Conservation (phyloP, 2,113 vertebrate species). For the Sclerurus mexicanus region DNA sequence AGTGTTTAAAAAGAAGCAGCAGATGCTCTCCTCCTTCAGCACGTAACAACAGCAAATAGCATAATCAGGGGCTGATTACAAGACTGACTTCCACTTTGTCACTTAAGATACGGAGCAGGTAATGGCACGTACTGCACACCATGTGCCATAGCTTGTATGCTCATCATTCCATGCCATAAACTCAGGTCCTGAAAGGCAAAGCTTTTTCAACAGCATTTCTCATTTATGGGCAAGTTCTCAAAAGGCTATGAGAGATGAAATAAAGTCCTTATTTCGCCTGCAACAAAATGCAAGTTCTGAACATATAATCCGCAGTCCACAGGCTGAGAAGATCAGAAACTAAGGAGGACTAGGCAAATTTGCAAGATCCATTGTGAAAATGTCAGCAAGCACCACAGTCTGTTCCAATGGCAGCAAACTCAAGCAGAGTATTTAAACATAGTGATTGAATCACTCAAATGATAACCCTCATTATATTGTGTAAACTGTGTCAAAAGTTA, state of each 20-base stretch:
- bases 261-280: neutral
- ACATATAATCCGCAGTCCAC: neutral
- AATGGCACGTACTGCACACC: neutral
- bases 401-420: neutral
- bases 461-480: neutral
- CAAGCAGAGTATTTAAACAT: neutral
- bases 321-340: neutral
- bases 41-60: neutral
- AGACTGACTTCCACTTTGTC: neutral
- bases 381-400: neutral
- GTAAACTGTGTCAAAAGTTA: neutral
- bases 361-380: neutral
- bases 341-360: neutral
- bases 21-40: neutral
- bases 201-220: neutral
- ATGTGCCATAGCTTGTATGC: neutral
- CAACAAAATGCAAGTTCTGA: neutral
- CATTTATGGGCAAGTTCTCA: neutral
- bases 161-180: neutral
- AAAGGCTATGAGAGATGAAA: neutral
- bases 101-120: neutral
- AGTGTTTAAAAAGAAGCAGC: neutral
- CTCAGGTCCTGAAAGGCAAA: neutral
- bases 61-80: constrained; percentile 1
- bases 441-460: neutral